These are phyloP conservation scores for Dreissena rostriformis DNA, from an alignment of 1,140 invertebrate genomes.

Conservation along the genomic window DNA sequence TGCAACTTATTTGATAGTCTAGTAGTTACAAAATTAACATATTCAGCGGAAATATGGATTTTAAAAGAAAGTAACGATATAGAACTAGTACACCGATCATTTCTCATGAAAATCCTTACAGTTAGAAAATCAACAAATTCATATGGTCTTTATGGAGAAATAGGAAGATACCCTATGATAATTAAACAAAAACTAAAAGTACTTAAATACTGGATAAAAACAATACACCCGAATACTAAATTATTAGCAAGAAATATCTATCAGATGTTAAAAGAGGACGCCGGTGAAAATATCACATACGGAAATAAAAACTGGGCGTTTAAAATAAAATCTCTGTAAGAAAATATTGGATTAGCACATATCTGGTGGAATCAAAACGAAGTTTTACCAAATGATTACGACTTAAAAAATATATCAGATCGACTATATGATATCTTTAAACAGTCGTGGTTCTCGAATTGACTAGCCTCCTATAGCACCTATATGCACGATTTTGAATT, in stretches of 20 bases:
- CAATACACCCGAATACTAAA: constrained; percentile 1
- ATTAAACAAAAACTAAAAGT: constrained; percentile 9
- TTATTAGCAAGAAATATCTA: constrained; percentile 5
- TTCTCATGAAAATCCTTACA: too few relatives aligned
- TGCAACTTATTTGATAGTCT: too few relatives aligned
- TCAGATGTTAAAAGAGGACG: not conserved
- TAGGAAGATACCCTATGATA: not conserved
- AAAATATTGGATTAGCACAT: constrained; percentile 27
- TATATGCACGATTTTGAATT: constrained; percentile 14
- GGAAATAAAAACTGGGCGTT: constrained; percentile 1
- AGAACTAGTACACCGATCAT: constrained; percentile 10
- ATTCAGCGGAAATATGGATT: constrained; percentile 5
- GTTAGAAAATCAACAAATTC: constrained; percentile 33
- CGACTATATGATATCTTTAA: constrained; percentile 8
- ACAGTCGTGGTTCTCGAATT: not conserved
- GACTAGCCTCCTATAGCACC: constrained; percentile 13
- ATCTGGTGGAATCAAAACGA: constrained; percentile 12
- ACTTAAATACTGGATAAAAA: constrained; percentile 4
- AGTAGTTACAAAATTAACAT: constrained; percentile 30
- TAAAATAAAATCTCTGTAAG: constrained; percentile 6
- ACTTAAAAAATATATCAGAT: not conserved
- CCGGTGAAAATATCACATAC: constrained; percentile 5
- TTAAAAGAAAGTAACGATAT: not conserved
- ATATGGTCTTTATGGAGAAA: constrained; percentile 31
- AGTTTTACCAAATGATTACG: not conserved